These are phyloP conservation scores for Phaenicophaeus curvirostris DNA, from an alignment of 2,797 vertebrate species.

Conservation along the genomic window DNA sequence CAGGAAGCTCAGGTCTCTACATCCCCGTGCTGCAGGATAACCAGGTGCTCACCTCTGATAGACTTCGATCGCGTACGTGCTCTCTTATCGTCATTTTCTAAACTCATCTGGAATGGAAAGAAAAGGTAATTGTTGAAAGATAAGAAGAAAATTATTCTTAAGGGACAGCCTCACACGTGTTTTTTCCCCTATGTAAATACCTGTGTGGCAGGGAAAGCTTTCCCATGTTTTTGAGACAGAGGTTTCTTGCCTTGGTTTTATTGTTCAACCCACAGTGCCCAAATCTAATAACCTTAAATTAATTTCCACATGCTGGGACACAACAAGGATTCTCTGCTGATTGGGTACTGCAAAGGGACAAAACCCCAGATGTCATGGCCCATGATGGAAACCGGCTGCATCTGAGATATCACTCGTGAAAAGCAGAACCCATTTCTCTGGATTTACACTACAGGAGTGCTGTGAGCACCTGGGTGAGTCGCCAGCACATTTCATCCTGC, in stretches of 20 bases:
- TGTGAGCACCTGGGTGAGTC: neutral
- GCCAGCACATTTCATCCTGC: no score
- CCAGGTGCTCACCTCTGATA: constrained; percentile 87
- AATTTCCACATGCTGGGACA: neutral
- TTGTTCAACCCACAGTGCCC: neutral
- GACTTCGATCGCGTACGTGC: constrained; percentile 93
- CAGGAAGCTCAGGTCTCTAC: neutral
- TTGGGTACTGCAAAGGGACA: rapidly evolving
- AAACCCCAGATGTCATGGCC: neutral
- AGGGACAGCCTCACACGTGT: rapidly evolving
- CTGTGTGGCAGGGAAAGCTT: neutral
- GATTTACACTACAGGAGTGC: neutral
- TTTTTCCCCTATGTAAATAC: neutral
- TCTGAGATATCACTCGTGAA: neutral
- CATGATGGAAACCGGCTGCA: rapidly evolving
- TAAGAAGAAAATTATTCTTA: neutral
- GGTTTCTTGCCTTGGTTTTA: neutral
- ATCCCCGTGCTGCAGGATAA: neutral
- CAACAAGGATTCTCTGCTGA: neutral
- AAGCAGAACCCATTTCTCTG: neutral
- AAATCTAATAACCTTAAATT: neutral
- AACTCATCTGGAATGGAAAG: constrained; percentile 88
- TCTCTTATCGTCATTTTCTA: constrained; percentile 90
- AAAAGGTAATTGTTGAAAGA: neutral
- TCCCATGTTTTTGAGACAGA: rapidly evolving